A percentile compares a stretch with the other conserved stretches of the same genome.
phyloP scores from a whole-genome alignment of 2,797 vertebrate species.

The Cyclura pinguis region DNA sequence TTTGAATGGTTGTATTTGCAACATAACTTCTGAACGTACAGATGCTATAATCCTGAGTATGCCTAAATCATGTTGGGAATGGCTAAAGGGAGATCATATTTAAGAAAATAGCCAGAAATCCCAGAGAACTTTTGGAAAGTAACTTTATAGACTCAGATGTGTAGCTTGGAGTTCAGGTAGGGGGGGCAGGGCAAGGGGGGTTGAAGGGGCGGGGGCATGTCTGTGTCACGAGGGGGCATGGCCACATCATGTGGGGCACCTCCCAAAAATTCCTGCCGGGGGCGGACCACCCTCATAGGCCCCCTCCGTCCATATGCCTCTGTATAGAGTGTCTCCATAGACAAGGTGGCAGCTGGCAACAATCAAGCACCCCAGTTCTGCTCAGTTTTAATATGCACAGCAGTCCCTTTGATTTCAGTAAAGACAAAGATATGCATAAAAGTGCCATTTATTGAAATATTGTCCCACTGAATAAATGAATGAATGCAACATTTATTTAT shows the following conservation, averaged over 20 bases:
- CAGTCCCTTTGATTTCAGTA: slow-evolving; percentile 2
- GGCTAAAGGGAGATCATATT: neutral
- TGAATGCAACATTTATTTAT: neutral
- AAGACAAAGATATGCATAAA: slow-evolving; percentile 15
- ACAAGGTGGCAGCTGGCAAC: slow-evolving; percentile 28
- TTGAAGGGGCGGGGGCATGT: no score
- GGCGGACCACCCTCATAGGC: no score
- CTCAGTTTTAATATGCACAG: neutral
- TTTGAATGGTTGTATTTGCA: slow-evolving; percentile 50
- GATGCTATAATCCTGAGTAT: slow-evolving; percentile 39
- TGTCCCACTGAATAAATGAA: slow-evolving; percentile 14
- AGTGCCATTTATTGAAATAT: neutral
- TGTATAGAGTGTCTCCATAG: slow-evolving; percentile 20
- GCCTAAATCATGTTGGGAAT: slow-evolving; percentile 22
- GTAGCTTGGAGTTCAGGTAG: no score
- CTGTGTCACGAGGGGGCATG: no score
- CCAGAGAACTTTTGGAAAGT: slow-evolving; percentile 18
- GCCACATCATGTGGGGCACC: no score
- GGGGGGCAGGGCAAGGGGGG: no score
- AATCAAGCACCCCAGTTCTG: slow-evolving; percentile 9
- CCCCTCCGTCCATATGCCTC: no score
- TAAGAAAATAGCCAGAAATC: slow-evolving; percentile 11
- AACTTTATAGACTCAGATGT: slow-evolving; percentile 8
- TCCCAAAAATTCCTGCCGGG: no score
- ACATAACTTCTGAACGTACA: slow-evolving; percentile 52